Evolutionary conservation across 1,140 invertebrate genomes (phyloP), one percentile per base, ranked within the genome.

Genomic region (Musca domestica): DNA sequence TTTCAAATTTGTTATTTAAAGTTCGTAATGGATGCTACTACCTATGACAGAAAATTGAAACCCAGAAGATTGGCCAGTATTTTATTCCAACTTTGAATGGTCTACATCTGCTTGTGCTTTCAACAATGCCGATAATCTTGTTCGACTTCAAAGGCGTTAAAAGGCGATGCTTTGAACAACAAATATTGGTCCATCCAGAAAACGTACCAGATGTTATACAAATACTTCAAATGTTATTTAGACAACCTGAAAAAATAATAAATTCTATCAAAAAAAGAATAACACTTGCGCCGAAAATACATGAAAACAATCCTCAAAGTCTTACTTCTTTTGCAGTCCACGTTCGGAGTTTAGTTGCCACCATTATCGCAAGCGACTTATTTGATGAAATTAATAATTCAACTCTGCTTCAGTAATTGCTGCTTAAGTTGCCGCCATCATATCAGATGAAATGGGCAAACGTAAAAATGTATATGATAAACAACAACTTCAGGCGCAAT

Each of bases 51-150:
- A n/a, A n/a, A n/a, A n/a, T n/a, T n/a, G n/a, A n/a, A n/a, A n/a
- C n/a, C 68, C 68, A 41, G 27, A 69, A 27, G 67, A 69, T 6
- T 71, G 70, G 67, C 51, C 68, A 4, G 19, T 66, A 5, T 71
- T 71, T 69, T 61, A 48, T 7, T 20, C 48, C 1, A 51, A 20
- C 4, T 71, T 30, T 23, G 49, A 71, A 19, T 41, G 51, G 23
- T 68, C 66, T 14, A 70, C 66, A 19, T 9, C 22, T 6, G 15
- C 67, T 23, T 67, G 58, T 10, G 67, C 66, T 14, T 72, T 65
- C 47, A 34, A 46, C 22, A 22, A 68, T 46, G 67, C 46, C 30
- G 63, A 68, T 47, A 67, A 70, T 34, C n/a, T n/a, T n/a, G n/a
- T n/a, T n/a, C n/a, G n/a, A n/a, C n/a, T 15, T 54, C 48, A 7